These are phyloP conservation scores for Gymnopithys bicolor DNA, from an alignment of 2,797 vertebrate genomes.

Conservation along the genomic window DNA sequence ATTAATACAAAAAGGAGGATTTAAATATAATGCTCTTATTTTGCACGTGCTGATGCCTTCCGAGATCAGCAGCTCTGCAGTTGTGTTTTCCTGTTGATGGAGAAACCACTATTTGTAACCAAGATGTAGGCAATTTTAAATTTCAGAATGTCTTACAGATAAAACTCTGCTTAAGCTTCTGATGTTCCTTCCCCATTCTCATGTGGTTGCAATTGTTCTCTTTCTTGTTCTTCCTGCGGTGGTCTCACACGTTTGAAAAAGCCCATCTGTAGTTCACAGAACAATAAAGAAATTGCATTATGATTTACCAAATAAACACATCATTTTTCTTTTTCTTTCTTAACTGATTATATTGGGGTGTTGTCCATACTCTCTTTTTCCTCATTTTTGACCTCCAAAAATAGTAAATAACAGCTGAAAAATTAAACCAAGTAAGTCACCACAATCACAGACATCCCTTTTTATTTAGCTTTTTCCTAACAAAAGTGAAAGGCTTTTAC, in stretches of 20 bases:
- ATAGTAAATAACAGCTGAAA: background rate
- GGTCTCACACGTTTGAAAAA: constrained; percentile 98
- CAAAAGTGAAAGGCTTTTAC: background rate
- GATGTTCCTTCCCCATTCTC: constrained; percentile 93
- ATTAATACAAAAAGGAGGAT: background rate
- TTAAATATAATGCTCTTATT: constrained; percentile 33
- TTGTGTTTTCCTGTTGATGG: background rate
- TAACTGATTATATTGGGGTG: background rate
- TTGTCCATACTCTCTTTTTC: background rate
- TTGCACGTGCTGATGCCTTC: background rate
- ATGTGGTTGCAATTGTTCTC: constrained; percentile 94
- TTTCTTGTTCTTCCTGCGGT: constrained; percentile 93
- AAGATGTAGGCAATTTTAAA: background rate
- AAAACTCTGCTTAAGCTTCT: constrained; percentile 82
- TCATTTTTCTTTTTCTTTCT: background rate
- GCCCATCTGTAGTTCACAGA: constrained; percentile 83
- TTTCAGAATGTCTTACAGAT: constrained; percentile 32
- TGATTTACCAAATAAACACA: background rate
- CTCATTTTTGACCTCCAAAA: background rate
- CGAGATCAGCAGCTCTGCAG: constrained; percentile 17
- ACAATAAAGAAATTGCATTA: background rate
- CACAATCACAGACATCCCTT: background rate
- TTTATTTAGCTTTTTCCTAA: background rate
- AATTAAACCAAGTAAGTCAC: background rate
- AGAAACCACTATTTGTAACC: constrained; percentile 2